Base-by-base conservation (phyloP, 2,797 vertebrate species). In the Nasua narica region DNA sequence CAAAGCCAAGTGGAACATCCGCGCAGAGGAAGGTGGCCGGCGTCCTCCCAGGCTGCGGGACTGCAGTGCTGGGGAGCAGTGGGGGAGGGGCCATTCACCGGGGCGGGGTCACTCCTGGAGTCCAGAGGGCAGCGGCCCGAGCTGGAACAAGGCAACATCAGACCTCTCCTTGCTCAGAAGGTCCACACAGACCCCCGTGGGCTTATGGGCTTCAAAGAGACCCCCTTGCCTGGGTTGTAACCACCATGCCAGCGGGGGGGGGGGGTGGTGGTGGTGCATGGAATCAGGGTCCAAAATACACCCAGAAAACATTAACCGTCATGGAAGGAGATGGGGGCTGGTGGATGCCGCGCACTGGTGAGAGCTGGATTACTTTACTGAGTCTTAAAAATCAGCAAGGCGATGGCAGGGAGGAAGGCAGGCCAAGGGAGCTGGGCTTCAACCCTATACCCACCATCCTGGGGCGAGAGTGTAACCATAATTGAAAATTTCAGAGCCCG, bases 11-110 rank as follows among this genome's bases (percentile, higher is more conserved):
- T 98, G 99, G 98, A 98, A 95, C 54, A 97, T 98, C 56, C 98
- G 98, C 29, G 98, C 98, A 0, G 97, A 98, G 95, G 98, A 99
- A 97, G 98, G 99, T 99, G 98, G 88, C n/a, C n/a, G 1, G 60
- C 37, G 23, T 3, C 21, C 1, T 0, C n/a, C 35, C 1, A 0
- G 43, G 40, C 37, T 10, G 4, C 0, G n/a, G 87, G 48, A 14
- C 58, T 2, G 25, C 0, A 1, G 32, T 14, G 13, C 50, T 29
- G 1, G n/a, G 52, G 52, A 62, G 23, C 37, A 3, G 27, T 0
- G 2, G 21, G 46, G 54, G 74, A 7, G 46, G 40, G 43, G 43
- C 40, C 2, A 0, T 12, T 3, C 46, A 15, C n/a, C 3, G 0
- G 0, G 14, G 13, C 32, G 23, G 40, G 8, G 32, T 6, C 3